Base-by-base conservation (phyloP, 1,140 invertebrate species). In the Trichonephila clavipes region DNA sequence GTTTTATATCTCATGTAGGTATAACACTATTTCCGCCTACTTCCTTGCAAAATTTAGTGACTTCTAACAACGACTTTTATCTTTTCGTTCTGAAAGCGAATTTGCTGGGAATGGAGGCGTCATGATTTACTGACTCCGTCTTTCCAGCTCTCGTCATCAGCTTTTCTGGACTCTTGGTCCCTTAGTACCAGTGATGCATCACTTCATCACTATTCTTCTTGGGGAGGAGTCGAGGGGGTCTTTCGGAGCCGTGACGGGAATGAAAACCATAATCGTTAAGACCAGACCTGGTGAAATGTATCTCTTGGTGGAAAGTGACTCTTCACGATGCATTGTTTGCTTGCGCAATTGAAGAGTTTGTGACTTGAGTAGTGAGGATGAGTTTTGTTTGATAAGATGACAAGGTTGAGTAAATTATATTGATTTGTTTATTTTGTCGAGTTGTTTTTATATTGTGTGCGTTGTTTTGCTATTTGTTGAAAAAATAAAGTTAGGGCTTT, bases 121-220 rank as follows among this genome's bases (percentile, higher is more conserved):
- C 51, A 85, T 85, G 51, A 85, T 85, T 85, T 85, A 85, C 44
- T 58, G 44, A 7, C 82, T n/a, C 82, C 82, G 21, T 51, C 51
- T 61, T 59, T 59, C 24, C 58, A 16, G 82, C 34, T 7, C 51
- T n/a, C 51, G n/a, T 85, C 82, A 85, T 85, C 82, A 28, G 44
- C 82, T 85, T 85, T 85, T 58, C 82, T 85, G 44, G 82, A 85
- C n/a, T 28, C 44, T 24, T 34, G 58, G 44, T 85, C 51, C 82
- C 51, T 85, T 61, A n/a, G 51, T 85, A 85, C 58, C 58, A 16
- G 82, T 85, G 82, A 85, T 85, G 82, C 82, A 59, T 85, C 82
- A 61, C 82, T 83, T 83, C 81, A 40, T 58, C 81, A 58, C 40
- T 58, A 83, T 83, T 40, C 81, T 58, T 18, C 40, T 28, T 24